Conservation (phyloP, 2,797 vertebrate genomes). For the Poeciliopsis turneri region DNA sequence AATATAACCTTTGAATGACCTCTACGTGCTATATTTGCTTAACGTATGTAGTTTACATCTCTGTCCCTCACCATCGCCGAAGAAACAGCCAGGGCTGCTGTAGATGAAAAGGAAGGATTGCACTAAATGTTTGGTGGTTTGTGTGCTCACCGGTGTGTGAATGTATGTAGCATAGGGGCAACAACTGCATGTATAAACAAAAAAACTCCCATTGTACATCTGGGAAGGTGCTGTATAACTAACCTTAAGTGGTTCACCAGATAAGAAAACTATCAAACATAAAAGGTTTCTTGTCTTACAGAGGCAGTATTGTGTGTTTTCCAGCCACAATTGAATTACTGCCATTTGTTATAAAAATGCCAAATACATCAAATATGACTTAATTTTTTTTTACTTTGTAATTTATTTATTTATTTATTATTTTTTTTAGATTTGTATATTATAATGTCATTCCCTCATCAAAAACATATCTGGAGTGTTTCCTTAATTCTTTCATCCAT, state of each 20-base stretch:
- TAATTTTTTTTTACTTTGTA: no score
- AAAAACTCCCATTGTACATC: not conserved
- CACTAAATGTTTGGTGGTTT: not conserved
- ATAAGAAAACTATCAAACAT: not conserved
- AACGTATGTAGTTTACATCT: not conserved
- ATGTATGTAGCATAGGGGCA: not conserved
- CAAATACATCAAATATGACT: no score
- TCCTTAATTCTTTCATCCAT: no score
- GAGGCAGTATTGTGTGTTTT: no score
- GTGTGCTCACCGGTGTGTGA: not conserved
- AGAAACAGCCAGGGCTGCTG: not conserved
- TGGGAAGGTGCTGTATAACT: not conserved
- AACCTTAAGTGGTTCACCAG: not conserved
- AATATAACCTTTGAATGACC: not conserved
- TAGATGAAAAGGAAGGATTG: not conserved
- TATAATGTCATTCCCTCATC: no score
- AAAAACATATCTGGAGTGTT: no score
- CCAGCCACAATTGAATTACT: no score
- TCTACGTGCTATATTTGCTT: not conserved
- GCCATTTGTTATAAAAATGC: no score
- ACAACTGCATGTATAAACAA: not conserved
- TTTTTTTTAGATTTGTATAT: no score
- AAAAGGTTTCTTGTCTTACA: not conserved
- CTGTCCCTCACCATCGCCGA: not conserved
- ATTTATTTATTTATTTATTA: no score